A percentile compares a stretch with the other conserved stretches of the same genome.
Evolutionary conservation across 2,888 invertebrate genomes (phyloP).

Genomic region (Diaperis boleti): DNA sequence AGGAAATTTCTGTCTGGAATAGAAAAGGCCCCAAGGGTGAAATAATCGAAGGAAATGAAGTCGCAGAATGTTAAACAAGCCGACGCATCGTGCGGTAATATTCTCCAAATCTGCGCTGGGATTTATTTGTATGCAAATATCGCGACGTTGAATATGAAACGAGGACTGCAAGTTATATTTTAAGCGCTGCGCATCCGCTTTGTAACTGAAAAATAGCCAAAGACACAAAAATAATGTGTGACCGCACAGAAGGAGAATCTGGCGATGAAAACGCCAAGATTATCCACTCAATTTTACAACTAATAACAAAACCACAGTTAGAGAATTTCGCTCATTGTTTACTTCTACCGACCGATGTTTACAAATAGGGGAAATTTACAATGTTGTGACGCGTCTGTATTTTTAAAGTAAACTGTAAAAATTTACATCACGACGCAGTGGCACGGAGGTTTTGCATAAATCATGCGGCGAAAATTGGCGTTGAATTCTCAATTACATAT

Average conservation of each 20-base stretch:
- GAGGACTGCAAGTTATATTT: conserved; percentile 17
- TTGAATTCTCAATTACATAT: too few species aligned
- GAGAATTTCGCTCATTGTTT: too few species aligned
- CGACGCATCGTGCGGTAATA: not conserved
- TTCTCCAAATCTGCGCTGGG: conserved; percentile 10
- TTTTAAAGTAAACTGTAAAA: too few species aligned
- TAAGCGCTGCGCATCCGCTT: conserved; percentile 9
- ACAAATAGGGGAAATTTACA: too few species aligned
- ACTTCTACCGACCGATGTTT: too few species aligned
- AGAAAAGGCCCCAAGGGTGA: not conserved
- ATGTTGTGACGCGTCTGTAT: too few species aligned
- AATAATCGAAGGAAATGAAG: not conserved
- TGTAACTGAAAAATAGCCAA: conserved; percentile 25
- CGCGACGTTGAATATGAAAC: conserved; percentile 5
- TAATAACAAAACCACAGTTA: too few species aligned
- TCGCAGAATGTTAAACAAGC: conserved; percentile 1
- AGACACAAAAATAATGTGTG: not conserved
- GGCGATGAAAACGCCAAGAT: not conserved
- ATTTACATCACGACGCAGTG: too few species aligned
- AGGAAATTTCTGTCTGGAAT: conserved; percentile 2
- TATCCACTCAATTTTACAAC: too few species aligned
- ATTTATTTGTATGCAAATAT: conserved; percentile 14
- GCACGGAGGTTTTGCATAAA: too few species aligned
- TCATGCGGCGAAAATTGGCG: too few species aligned
- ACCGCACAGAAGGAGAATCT: not conserved